Base-by-base conservation (phyloP, 2,113 vertebrate species). In the Petrocephalus microphthalmus region DNA sequence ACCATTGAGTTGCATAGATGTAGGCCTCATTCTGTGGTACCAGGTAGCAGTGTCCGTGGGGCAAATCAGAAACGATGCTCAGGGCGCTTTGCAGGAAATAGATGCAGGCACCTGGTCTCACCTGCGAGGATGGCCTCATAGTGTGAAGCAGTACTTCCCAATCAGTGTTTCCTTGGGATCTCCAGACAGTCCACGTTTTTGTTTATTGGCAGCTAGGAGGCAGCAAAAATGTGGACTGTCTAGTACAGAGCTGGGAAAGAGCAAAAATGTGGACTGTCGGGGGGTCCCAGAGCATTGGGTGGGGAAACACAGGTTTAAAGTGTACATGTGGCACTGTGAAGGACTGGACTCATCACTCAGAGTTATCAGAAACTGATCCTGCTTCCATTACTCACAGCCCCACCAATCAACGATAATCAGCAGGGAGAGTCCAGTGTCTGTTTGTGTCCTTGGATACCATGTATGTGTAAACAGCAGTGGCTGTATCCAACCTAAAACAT, bases 391-490 rank as follows among this genome's bases (percentile, higher is more conserved):
- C 49, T 71, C 54, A 11, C 52, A 81, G 78, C 33, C 45, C 29
- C 49, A 87, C 29, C 54, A 87, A 84, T 86, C 37, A 29, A 67
- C 20, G 37, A 82, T 6, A 3, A 47, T 22, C 37, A 87, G 64
- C 2, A 42, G 52, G 52, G 64, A 42, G 6, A 37, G 25, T 13
- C 74, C 78, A 37, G 29, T 67, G 60, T 4, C 53, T 25, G n/a
- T 84, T 42, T 17, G 49, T 6, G 25, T 51, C 22, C 54, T 88
- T 45, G 78, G 87, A 74, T 89, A 90, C 33, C 92, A 88, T 42
- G 37, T 85, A 91, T 90, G 88, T 91, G 51, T 33, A 74, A 91
- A 87, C 42, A 51, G 22, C 25, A 29, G 86, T 3, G 81, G 37
- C 7, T 47, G 15, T 11, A 49, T 83, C 19, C 37, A 45, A 20